Percentiles rank a stretch among this genome's conserved stretches.
Evolutionary conservation across 2,888 invertebrate genomes (phyloP).

Genomic region (Ganaspis brasiliensis): DNA sequence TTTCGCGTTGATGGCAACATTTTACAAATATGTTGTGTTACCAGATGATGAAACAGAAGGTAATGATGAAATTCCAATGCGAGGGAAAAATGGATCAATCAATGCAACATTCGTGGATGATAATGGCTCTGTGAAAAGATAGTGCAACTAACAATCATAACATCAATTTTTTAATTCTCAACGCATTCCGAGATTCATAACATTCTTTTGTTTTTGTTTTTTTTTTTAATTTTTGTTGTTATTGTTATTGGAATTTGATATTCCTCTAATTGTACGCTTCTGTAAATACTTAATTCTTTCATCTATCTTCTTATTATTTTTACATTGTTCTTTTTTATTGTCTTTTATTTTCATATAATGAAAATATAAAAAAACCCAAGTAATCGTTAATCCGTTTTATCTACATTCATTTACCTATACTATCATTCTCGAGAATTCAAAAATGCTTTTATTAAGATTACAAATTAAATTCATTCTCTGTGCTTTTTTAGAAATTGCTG

Average conservation of each 20-base stretch:
- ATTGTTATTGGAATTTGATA: constrained; percentile 15
- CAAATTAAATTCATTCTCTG: not conserved
- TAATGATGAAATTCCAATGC: constrained; percentile 31
- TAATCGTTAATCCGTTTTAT: too few relatives aligned
- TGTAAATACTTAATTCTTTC: constrained; percentile 16
- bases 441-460: too few relatives aligned
- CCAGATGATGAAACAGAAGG: constrained; percentile 62
- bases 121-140: constrained; percentile 13
- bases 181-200: not conserved
- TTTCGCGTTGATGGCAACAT: constrained; percentile 90
- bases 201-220: too few relatives aligned
- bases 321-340: constrained; percentile 15
- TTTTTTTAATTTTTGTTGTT: too few relatives aligned
- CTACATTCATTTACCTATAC: not conserved
- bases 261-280: constrained; percentile 5
- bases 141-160: constrained; percentile 33
- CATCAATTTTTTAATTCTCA: not conserved
- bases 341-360: not conserved
- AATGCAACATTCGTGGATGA: constrained; percentile 16
- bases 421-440: too few relatives aligned
- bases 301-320: constrained; percentile 2
- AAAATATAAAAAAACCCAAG: too few relatives aligned
- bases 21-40: constrained; percentile 87
- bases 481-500: too few relatives aligned
- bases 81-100: not conserved